Conservation (phyloP, 1,140 invertebrate species). For the Drosophila yakuba region DNA sequence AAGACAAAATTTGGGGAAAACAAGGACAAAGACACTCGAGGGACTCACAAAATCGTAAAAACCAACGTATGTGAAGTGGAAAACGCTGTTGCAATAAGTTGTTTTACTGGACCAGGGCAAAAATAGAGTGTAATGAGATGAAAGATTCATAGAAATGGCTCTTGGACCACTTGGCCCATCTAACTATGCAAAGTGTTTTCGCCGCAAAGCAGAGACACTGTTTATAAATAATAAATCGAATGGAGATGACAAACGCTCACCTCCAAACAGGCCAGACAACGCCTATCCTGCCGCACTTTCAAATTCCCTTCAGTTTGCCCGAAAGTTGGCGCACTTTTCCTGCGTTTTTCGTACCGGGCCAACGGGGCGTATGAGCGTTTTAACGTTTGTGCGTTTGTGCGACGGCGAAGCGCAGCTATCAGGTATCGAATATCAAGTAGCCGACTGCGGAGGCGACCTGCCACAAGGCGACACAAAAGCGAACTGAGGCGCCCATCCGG, state of each 20-base stretch:
- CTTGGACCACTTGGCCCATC: constrained; percentile 6
- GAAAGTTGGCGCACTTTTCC: constrained; percentile 25
- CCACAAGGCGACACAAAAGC: constrained; percentile 57
- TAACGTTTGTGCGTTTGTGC: background rate
- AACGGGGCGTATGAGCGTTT: constrained; percentile 19
- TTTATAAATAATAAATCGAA: constrained; percentile 41
- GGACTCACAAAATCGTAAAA: constrained; percentile 25
- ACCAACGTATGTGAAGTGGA: constrained; percentile 22
- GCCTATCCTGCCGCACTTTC: constrained; percentile 39
- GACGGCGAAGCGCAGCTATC: background rate
- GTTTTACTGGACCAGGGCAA: background rate
- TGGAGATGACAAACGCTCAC: constrained; percentile 20
- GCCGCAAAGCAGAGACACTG: constrained; percentile 12
- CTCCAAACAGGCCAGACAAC: constrained; percentile 17
- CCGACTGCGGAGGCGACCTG: constrained; percentile 29
- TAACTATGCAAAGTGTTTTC: constrained; percentile 5
- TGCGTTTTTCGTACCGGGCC: constrained; percentile 1
- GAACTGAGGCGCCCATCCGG: constrained; percentile 34
- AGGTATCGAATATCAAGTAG: constrained; percentile 3
- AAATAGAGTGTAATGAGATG: constrained; percentile 35
- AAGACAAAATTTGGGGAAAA: background rate
- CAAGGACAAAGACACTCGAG: constrained; percentile 9
- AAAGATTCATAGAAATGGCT: constrained; percentile 40
- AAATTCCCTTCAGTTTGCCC: constrained; percentile 15
- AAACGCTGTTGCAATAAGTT: constrained; percentile 20